Conservation (phyloP, 37 sponge, comb jelly and placozoan genomes). For the Geodia barretti region DNA sequence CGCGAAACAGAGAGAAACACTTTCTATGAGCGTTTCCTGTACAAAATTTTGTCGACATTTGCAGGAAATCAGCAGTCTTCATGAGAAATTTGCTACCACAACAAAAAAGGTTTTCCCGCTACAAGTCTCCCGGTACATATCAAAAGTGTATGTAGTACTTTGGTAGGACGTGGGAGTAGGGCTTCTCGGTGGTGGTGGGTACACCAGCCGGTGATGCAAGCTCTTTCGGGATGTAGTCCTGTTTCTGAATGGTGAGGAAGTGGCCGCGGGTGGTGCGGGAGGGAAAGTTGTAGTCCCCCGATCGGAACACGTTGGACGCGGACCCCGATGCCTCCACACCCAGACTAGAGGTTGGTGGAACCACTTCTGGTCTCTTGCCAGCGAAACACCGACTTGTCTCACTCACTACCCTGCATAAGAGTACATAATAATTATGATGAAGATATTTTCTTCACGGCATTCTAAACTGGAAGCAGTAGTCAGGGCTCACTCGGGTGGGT, state of each 20-base stretch:
- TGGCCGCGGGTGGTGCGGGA: slow-evolving; percentile 8
- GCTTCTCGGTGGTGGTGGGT: slow-evolving; percentile 27
- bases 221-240: slow-evolving; percentile 28
- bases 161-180: slow-evolving; percentile 31
- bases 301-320: slow-evolving; percentile 65
- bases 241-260: slow-evolving; percentile 42
- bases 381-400: slow-evolving; percentile 30
- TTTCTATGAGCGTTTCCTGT: too few relatives aligned
- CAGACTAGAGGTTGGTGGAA: background rate
- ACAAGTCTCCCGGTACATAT: too few relatives aligned
- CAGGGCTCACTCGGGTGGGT: slow-evolving; percentile 33
- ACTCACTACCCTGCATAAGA: slow-evolving; percentile 3
- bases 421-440: background rate
- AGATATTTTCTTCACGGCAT: background rate
- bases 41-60: too few relatives aligned
- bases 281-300: slow-evolving; percentile 68
- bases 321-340: slow-evolving; percentile 15
- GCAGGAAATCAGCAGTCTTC: too few relatives aligned
- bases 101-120: too few relatives aligned
- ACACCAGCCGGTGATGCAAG: slow-evolving; percentile 25
- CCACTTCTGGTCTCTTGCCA: background rate
- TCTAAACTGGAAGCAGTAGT: background rate
- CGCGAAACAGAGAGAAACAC: too few relatives aligned
- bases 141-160: background rate
- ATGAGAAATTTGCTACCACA: too few relatives aligned